These are phyloP conservation scores for Actinemys pallida DNA, from an alignment of 2,113 vertebrate genomes.

Conservation along the genomic window DNA sequence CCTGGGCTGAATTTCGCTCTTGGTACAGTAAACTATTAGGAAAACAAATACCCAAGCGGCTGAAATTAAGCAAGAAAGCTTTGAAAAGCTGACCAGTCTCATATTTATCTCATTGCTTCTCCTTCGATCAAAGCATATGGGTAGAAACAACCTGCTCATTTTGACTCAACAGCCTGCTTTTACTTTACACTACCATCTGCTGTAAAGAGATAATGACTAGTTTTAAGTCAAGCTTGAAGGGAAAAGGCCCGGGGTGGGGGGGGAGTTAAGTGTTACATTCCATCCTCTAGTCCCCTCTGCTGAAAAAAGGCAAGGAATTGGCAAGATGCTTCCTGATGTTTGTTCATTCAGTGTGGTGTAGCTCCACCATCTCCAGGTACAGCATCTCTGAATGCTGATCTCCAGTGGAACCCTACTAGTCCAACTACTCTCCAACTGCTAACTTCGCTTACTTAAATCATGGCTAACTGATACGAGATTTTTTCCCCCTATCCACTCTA, in stretches of 20 bases:
- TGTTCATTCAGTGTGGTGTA: not conserved
- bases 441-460: not conserved
- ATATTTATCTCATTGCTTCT: constrained; percentile 5
- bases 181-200: not conserved
- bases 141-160: not conserved
- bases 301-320: not conserved
- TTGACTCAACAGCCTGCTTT: not conserved
- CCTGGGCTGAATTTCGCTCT: not conserved
- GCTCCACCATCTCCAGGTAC: no score
- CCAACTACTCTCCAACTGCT: not conserved
- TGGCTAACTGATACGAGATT: not conserved
- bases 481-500: not conserved
- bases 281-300: not conserved
- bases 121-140: not conserved
- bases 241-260: not conserved
- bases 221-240: not conserved
- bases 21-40: not conserved
- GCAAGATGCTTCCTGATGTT: not conserved
- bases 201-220: constrained; percentile 8
- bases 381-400: not conserved
- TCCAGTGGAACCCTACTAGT: not conserved
- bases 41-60: not conserved
- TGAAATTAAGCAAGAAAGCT: not conserved
- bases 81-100: not conserved
- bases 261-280: not conserved